phyloP scores from a whole-genome alignment of 2,888 invertebrate genomes.

The Julus scanicus region DNA sequence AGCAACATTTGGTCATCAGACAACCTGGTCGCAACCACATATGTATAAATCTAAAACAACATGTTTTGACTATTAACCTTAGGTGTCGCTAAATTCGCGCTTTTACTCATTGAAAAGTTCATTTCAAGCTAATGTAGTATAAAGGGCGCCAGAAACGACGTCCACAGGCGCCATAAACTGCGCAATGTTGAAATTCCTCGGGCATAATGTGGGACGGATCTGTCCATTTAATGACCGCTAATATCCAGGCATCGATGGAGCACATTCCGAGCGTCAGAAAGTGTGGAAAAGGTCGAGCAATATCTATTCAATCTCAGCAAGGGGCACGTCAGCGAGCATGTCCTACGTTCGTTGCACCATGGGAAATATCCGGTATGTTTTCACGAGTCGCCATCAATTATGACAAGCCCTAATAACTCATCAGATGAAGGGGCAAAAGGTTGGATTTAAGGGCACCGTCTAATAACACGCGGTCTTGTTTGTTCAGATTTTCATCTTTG shows the following conservation, averaged over 20 bases:
- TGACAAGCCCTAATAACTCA: not conserved
- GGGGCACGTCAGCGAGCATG: not conserved
- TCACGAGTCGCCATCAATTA: not conserved
- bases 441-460: not conserved
- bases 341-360: not conserved
- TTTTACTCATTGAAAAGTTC: too few species aligned
- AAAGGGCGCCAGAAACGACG: not conserved
- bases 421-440: not conserved
- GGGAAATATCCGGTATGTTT: not conserved
- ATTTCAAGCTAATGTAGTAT: too few species aligned
- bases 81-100: not conserved
- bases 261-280: not conserved
- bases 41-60: not conserved
- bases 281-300: not conserved
- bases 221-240: slow-evolving; percentile 19
- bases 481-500: not conserved
- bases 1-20: too few species aligned
- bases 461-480: not conserved
- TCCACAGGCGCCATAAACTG: not conserved
- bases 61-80: not conserved
- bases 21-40: not conserved
- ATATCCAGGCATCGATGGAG: not conserved
- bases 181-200: not conserved
- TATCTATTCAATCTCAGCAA: slow-evolving; percentile 16
- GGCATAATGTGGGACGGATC: not conserved